phyloP scores from a whole-genome alignment of 2,113 vertebrate genomes.

The Psettodes erumei region DNA sequence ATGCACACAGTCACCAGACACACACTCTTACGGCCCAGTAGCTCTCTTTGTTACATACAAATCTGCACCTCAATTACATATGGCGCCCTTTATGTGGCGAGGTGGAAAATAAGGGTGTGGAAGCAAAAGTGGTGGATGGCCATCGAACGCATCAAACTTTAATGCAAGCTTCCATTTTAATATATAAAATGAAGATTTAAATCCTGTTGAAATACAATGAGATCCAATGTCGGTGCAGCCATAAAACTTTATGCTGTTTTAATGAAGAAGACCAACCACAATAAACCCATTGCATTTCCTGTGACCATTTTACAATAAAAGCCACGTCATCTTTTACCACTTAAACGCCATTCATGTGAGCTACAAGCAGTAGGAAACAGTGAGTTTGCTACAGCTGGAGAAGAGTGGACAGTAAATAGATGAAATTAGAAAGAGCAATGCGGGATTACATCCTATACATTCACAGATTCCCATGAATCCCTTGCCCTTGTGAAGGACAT shows the following conservation, averaged over 20 bases:
- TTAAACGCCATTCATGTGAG: no score
- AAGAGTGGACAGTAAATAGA: not conserved
- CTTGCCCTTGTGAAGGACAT: not conserved
- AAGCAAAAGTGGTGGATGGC: not conserved
- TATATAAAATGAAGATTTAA: not conserved
- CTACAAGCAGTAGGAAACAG: no score
- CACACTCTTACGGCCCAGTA: not conserved
- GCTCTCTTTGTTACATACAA: no score
- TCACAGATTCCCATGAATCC: not conserved
- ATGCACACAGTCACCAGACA: slow-evolving; percentile 16
- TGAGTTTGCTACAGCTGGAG: not conserved
- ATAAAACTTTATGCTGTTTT: not conserved
- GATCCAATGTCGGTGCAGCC: no score
- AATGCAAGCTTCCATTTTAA: not conserved
- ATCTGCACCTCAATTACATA: not conserved
- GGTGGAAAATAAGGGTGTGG: not conserved
- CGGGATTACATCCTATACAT: no score
- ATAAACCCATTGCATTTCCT: not conserved
- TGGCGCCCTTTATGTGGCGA: not conserved
- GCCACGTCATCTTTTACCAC: not conserved
- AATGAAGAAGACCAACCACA: not conserved
- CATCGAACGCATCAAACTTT: not conserved
- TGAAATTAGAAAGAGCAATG: no score
- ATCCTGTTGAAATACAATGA: not conserved
- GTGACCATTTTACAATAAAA: not conserved